Evolutionary conservation across 2,888 invertebrate species (phyloP), one percentile per base, ranked within the genome.

Genomic region (Cordilura impudica): DNA sequence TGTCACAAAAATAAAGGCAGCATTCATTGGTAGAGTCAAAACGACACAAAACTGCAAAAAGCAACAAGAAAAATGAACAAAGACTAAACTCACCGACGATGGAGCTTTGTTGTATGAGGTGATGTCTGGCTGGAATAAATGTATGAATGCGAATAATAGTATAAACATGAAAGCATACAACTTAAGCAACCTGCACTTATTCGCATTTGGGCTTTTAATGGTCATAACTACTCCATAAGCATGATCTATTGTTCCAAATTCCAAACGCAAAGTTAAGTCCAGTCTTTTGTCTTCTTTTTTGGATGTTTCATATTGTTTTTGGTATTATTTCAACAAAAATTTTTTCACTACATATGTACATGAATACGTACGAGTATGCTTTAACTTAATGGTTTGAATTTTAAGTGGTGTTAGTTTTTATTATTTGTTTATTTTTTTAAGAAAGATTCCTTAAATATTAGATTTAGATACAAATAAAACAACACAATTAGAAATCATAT

Each of bases 231-330:
- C 19, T 51, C 29, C 47, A 49, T n/a, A n/a, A 43, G 56, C 67
- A 69, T 78, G 67, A 78, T 72, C 56, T 54, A 77, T 72, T 72
- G 39, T 39, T 51, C 21, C 45, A 70, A 70, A 69, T 72, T 73
- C 63, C n/a, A 47, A 63, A 72, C 43, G 67, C 26, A 54, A 56
- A 56, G 14, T 23, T 16, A 19, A 6, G 26, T 53, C 7, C 21
- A 45, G 51, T 45, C 43, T 45, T 73, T 66, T 60, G n/a, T 53
- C n/a, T 18, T 31, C 19, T 26, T 71, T 53, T 61, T 43, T 66
- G 51, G 29, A 39, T 47, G 45, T 47, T 53, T n/a, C n/a, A n/a
- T n/a, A n/a, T n/a, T n/a, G n/a, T n/a, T n/a, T n/a, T n/a, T n/a
- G n/a, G n/a, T n/a, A n/a, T n/a, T n/a, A n/a, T n/a, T n/a, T n/a